Conservation (phyloP, 2,113 vertebrate genomes). For the Cyprinodon brontotheroides region DNA sequence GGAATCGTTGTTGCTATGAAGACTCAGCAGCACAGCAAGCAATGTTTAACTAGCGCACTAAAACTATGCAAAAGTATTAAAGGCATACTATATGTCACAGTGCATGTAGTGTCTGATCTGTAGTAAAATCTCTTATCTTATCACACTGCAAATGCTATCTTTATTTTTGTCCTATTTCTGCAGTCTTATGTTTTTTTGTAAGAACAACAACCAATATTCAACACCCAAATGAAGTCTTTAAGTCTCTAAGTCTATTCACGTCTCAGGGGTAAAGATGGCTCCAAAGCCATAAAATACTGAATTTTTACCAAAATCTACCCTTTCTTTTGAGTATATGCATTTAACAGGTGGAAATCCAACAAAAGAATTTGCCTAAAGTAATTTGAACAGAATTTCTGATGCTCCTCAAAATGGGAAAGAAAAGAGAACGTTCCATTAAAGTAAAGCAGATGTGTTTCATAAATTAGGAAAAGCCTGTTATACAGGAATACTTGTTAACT, state of each 20-base stretch:
- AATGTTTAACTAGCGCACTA: constrained; percentile 32
- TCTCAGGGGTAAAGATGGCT: neutral
- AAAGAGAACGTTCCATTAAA: too few relatives aligned
- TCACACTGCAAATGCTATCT: neutral
- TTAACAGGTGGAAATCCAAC: too few relatives aligned
- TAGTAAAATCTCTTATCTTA: neutral
- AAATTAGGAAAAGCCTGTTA: too few relatives aligned
- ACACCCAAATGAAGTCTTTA: too few relatives aligned
- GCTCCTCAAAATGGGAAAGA: too few relatives aligned
- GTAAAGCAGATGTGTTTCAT: too few relatives aligned
- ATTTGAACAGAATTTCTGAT: neutral
- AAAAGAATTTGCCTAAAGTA: too few relatives aligned
- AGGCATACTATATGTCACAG: neutral
- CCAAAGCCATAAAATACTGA: neutral
- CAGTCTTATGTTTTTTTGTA: neutral
- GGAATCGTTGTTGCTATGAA: constrained; percentile 9
- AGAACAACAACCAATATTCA: neutral
- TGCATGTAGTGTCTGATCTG: neutral
- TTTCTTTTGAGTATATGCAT: too few relatives aligned
- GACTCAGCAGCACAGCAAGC: neutral
- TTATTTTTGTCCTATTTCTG: neutral
- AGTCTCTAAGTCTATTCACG: too few relatives aligned
- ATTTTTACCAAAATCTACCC: too few relatives aligned
- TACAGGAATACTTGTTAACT: too few relatives aligned
- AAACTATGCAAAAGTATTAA: neutral